phyloP scores from a whole-genome alignment of 2,797 vertebrate species.

The Gambelia wislizenii region DNA sequence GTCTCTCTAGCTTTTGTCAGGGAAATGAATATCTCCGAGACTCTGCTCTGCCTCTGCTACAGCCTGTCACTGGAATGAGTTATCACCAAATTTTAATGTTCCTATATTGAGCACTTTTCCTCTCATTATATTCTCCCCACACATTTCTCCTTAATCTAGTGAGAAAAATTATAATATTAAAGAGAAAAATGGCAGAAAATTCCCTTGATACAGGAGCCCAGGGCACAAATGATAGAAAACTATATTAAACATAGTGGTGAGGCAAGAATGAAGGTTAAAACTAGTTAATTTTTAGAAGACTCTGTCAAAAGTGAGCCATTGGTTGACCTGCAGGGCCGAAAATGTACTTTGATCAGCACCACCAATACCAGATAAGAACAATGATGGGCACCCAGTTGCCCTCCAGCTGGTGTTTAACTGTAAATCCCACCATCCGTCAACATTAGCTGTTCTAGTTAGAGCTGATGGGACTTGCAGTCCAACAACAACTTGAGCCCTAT shows the following conservation, averaged over 20 bases:
- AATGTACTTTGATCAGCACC: slow-evolving; percentile 48
- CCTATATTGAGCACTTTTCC: slow-evolving; percentile 69
- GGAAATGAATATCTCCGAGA: slow-evolving; percentile 60
- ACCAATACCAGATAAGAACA: slow-evolving; percentile 57
- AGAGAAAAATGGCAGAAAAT: slow-evolving; percentile 73
- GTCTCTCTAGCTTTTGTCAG: slow-evolving; percentile 58
- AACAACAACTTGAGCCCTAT: no score
- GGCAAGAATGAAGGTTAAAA: slow-evolving; percentile 71
- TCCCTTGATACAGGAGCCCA: slow-evolving; percentile 70
- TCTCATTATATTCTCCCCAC: slow-evolving; percentile 67
- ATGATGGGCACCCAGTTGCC: neutral
- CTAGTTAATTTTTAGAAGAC: slow-evolving; percentile 56
- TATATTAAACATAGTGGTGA: slow-evolving; percentile 71
- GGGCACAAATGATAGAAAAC: slow-evolving; percentile 73
- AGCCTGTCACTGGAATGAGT: slow-evolving; percentile 68
- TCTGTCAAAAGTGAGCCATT: slow-evolving; percentile 58
- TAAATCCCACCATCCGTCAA: neutral
- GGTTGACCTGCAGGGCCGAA: slow-evolving; percentile 56
- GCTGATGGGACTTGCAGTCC: neutral
- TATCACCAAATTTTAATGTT: slow-evolving; percentile 73
- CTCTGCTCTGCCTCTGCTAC: slow-evolving; percentile 59
- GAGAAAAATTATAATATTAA: slow-evolving; percentile 77
- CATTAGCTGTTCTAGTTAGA: neutral
- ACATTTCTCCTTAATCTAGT: slow-evolving; percentile 55
- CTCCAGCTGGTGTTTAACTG: neutral